Percentiles rank a stretch among this genome's conserved stretches.
phyloP scores from a whole-genome alignment of 2,797 vertebrate genomes.

The Mycteria americana region DNA sequence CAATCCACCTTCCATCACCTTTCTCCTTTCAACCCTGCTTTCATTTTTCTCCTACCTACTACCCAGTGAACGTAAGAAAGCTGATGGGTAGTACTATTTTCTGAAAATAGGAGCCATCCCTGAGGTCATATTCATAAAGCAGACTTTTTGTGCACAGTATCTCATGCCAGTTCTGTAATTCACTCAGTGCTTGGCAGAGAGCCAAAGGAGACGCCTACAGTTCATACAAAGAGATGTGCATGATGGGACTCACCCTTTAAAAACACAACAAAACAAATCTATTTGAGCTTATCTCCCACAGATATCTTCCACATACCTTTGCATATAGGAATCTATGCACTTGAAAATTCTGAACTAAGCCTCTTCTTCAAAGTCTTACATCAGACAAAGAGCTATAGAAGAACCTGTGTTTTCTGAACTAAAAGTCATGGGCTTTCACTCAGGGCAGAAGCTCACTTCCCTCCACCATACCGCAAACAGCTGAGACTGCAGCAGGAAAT shows the following conservation, averaged over 20 bases:
- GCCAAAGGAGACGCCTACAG: neutral
- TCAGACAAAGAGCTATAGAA: neutral
- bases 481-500: neutral
- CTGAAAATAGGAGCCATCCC: neutral
- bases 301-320: neutral
- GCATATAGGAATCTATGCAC: neutral
- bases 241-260: neutral
- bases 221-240: neutral
- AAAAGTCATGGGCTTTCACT: neutral
- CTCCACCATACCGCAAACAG: neutral
- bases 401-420: neutral
- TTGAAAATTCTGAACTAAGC: neutral
- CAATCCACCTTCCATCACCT: neutral
- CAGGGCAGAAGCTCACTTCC: neutral
- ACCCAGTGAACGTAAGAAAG: neutral
- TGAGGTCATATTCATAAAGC: neutral
- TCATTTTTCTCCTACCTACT: neutral
- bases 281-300: neutral
- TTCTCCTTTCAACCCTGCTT: neutral
- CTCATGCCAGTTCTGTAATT: neutral
- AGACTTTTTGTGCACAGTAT: neutral
- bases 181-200: neutral
- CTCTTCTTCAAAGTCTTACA: neutral
- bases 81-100: neutral
- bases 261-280: neutral